phyloP scores from a whole-genome alignment of 2,113 vertebrate species.

The Motacilla tschutschensis region DNA sequence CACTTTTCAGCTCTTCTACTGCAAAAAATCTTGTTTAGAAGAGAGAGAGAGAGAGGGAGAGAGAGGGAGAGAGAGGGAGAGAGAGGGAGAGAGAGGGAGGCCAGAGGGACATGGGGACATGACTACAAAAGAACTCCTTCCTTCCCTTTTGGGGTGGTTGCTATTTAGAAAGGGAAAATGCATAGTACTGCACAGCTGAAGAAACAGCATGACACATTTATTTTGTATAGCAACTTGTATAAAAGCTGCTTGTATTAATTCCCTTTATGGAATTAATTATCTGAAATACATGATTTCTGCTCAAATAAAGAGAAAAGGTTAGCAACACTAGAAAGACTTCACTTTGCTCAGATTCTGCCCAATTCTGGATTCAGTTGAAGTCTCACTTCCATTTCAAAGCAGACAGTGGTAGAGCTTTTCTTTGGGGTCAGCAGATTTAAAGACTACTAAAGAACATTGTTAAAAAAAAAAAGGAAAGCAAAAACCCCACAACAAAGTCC shows the following conservation, averaged over 20 bases:
- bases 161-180: constrained; percentile 48
- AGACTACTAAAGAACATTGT: neutral
- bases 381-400: neutral
- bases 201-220: constrained; percentile 26
- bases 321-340: neutral
- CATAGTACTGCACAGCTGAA: neutral
- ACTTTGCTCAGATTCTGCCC: neutral
- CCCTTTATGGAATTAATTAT: neutral
- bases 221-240: constrained; percentile 13
- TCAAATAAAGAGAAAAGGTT: constrained; percentile 1
- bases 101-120: neutral
- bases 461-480: neutral
- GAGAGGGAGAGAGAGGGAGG: neutral
- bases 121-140: neutral
- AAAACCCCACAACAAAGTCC: neutral
- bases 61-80: neutral
- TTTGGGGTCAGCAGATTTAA: neutral
- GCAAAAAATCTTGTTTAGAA: neutral
- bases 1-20: neutral
- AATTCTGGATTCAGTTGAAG: neutral
- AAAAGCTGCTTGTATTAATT: constrained; percentile 1
- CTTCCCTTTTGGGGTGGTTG: constrained; percentile 29
- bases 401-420: neutral
- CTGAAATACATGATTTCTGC: neutral
- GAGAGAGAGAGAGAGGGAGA: neutral